Base-by-base conservation (phyloP, 2,888 invertebrate genomes). In the Plusia festucae region DNA sequence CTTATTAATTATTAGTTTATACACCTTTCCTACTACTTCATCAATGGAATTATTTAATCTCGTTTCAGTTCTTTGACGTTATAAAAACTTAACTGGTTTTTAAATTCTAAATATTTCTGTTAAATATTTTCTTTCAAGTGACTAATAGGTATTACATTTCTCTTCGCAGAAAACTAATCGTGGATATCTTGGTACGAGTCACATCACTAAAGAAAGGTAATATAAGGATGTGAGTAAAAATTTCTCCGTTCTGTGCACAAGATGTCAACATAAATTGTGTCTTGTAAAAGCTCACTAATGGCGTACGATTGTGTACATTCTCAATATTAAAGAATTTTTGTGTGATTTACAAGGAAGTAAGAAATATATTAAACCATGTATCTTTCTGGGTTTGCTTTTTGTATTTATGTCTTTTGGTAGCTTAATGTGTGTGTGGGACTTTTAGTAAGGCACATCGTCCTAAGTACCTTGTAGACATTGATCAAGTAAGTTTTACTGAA, bases 241-340 rank as follows among this genome's bases (percentile, higher is more conserved):
- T 92, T 89, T 90, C 88, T 92, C 86, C 90, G 88, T 88, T 87
- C 83, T 85, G 78, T 80, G 83, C 67, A 82, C 80, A 83, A 82
- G 85, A 89, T 87, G 89, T 88, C 87, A 87, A 82, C 90, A 92
- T 94, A 94, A 93, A 94, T 94, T 90, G 85, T 85, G 82, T 85
- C 85, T 83, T 88, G 89, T 88, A 91, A 91, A 91, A 92, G 89
- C 88, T 86, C 83, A 86, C 91, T 94, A 94, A 93, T 93, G 92
- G 91, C 85, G 85, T 88, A 86, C 88, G 84, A 86, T 82, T 87
- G 88, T 88, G 86, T 86, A 71, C 79, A 70, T 49, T 49, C 79
- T 81, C 66, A 84, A 84, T 87, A 88, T 86, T 86, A 85, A 87
- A 85, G 84, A 86, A 88, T 85, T 83, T 81, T 80, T 58, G 22